These are phyloP conservation scores for Melieria omissa DNA, from an alignment of 2,888 invertebrate genomes.

Conservation along the genomic window DNA sequence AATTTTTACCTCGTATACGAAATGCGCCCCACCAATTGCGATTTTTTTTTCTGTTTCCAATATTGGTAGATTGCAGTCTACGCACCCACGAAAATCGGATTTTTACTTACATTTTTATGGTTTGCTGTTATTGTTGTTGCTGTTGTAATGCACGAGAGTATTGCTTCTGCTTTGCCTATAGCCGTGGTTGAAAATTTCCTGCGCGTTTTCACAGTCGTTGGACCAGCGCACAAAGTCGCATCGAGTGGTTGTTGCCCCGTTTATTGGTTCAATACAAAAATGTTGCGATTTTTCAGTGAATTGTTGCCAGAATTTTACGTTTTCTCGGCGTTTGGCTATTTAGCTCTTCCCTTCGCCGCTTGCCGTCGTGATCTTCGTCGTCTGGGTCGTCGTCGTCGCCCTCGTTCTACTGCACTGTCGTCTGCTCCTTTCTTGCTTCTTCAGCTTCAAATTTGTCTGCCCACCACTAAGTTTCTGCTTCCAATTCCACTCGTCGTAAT, in stretches of 20 bases:
- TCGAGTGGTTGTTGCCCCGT: not conserved
- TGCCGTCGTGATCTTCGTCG: too few species aligned
- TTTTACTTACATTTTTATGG: too few species aligned
- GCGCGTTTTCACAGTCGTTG: not conserved
- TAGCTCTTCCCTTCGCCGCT: not conserved
- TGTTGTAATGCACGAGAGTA: slow-evolving; percentile 34
- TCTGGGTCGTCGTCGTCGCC: too few species aligned
- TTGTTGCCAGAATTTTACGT: slow-evolving; percentile 27
- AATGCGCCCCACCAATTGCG: too few species aligned
- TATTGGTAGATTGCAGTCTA: too few species aligned
- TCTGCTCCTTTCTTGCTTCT: too few species aligned
- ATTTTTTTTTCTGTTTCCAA: too few species aligned
- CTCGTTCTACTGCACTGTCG: too few species aligned
- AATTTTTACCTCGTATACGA: too few species aligned
- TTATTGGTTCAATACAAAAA: slow-evolving; percentile 21
- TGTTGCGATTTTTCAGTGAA: slow-evolving; percentile 7
- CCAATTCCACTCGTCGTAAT: not conserved
- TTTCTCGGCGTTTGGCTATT: slow-evolving; percentile 25
- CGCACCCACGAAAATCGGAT: too few species aligned
- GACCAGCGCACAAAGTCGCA: slow-evolving; percentile 6
- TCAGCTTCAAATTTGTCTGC: not conserved
- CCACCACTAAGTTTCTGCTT: not conserved
- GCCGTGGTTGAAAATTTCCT: slow-evolving; percentile 9
- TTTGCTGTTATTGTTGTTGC: not conserved
- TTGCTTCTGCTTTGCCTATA: slow-evolving; percentile 23